Percentiles rank a stretch among this genome's conserved stretches.
These are phyloP conservation scores for Triplophysa bombifrons DNA, from an alignment of 2,797 vertebrate species.

Conservation along the genomic window DNA sequence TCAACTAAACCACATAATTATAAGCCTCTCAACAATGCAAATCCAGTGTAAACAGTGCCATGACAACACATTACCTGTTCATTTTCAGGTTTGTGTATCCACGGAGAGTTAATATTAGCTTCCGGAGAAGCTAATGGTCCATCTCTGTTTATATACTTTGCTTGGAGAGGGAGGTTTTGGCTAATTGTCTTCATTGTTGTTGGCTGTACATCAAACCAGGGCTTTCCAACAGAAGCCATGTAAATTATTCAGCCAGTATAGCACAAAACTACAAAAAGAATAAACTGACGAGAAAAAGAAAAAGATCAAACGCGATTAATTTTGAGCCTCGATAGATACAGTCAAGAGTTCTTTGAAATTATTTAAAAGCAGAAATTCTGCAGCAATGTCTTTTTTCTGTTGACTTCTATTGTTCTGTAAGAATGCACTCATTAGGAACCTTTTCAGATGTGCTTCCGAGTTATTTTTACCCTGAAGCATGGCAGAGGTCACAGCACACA, in stretches of 20 bases:
- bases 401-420: not conserved
- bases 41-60: constrained; percentile 29
- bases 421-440: constrained; percentile 37
- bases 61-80: constrained; percentile 42
- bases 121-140: constrained; percentile 65
- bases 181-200: constrained; percentile 69
- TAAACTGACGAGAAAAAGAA: constrained; percentile 40
- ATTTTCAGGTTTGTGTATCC: constrained; percentile 47
- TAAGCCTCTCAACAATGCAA: constrained; percentile 37
- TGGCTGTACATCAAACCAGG: constrained; percentile 64
- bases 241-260: constrained; percentile 39
- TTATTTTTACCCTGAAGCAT: constrained; percentile 11
- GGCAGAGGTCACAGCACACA: constrained; percentile 7
- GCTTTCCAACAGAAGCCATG: constrained; percentile 59
- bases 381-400: constrained; percentile 24
- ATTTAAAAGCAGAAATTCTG: constrained; percentile 23
- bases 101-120: constrained; percentile 59
- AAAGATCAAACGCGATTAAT: constrained; percentile 43
- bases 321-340: constrained; percentile 43
- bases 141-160: constrained; percentile 68
- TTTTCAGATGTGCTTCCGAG: constrained; percentile 33
- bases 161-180: constrained; percentile 62
- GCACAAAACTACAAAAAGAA: constrained; percentile 43
- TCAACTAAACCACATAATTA: constrained; percentile 37
- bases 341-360: constrained; percentile 24